Base-by-base conservation (phyloP, 2,888 invertebrate genomes). In the Luperina nickerlii region DNA sequence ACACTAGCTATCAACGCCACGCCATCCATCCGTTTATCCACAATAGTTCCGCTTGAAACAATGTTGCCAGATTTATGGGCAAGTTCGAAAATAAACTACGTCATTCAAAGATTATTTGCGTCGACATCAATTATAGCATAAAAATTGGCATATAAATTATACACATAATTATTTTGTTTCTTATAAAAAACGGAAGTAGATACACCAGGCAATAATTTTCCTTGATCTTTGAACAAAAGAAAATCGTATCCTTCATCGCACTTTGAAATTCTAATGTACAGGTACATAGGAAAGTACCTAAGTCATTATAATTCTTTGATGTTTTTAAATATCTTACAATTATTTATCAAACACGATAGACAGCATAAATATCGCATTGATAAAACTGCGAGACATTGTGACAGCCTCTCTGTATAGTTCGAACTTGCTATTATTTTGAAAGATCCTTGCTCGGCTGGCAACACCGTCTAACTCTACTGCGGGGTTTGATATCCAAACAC, bases 301-400 rank as follows among this genome's bases (percentile, higher is more conserved):
- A 66, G 15, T 48, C 45, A 11, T 45, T 45, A 48, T 51, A 69
- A 51, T 71, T 57, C 0, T 57, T 38, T 57, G 9, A 38, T 18
- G 18, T 6, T 71, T 70, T 57, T 18, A 18, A 3, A 18, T 38
- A 38, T 18, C 60, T 7, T 18, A 63, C 27, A 62, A 62, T 27
- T 13, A 62, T 15, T 15, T 15, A 62, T 27, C 90, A 93, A 95
- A 94, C 92, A 93, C 94, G 93, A 95, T 62, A 27, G 5, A 62
- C 24, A 94, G 94, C 95, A 95, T 94, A 95, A 13, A 45, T 95
- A 94, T 95, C 94, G 92, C 92, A 94, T 95, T 94, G 95, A 95
- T 96, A 95, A 94, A 95, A 96, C 94, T 94, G 92, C 90, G 83
- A 45, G 20, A 13, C 45, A 24, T 60, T 11, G 13, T 24, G 65